Percentiles rank a stretch among this genome's conserved stretches.
phyloP scores from a whole-genome alignment of 2,888 invertebrate species.

The Crioceris asparagi region DNA sequence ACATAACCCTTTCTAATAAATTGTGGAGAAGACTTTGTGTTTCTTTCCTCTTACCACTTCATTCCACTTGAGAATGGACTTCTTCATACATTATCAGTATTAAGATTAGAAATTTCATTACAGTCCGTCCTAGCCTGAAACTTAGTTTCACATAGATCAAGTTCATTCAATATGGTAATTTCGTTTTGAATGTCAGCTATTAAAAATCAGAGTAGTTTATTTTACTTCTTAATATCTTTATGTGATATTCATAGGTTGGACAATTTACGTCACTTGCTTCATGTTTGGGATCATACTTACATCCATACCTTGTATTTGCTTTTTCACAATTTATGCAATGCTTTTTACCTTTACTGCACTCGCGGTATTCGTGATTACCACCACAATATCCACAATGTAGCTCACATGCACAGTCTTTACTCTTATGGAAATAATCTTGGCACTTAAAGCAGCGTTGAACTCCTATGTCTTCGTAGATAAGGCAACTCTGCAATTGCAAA shows the following conservation, averaged over 20 bases:
- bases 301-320: constrained; percentile 1
- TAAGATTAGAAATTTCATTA: constrained; percentile 3
- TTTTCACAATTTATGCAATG: constrained; percentile 6
- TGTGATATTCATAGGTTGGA: constrained; percentile 7
- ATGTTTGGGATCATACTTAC: constrained; percentile 7
- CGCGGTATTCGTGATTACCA: constrained; percentile 1
- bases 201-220: constrained; percentile 6
- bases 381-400: constrained; percentile 4
- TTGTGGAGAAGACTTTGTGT: too few species aligned
- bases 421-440: constrained; percentile 7
- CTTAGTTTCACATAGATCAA: neutral
- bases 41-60: too few species aligned
- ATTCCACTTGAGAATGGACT: too few species aligned
- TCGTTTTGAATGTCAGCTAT: constrained; percentile 3
- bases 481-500: neutral
- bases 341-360: constrained; percentile 5
- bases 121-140: constrained; percentile 3
- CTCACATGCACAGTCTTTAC: constrained; percentile 3
- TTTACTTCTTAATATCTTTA: constrained; percentile 7
- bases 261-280: constrained; percentile 4
- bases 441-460: constrained; percentile 6
- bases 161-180: neutral
- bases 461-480: neutral
- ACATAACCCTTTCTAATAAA: too few species aligned
- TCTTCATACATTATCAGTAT: too few species aligned